A percentile compares a stretch with the other conserved stretches of the same genome.
phyloP scores from a whole-genome alignment of 2,888 invertebrate species.

The Drosophila peninsularis region DNA sequence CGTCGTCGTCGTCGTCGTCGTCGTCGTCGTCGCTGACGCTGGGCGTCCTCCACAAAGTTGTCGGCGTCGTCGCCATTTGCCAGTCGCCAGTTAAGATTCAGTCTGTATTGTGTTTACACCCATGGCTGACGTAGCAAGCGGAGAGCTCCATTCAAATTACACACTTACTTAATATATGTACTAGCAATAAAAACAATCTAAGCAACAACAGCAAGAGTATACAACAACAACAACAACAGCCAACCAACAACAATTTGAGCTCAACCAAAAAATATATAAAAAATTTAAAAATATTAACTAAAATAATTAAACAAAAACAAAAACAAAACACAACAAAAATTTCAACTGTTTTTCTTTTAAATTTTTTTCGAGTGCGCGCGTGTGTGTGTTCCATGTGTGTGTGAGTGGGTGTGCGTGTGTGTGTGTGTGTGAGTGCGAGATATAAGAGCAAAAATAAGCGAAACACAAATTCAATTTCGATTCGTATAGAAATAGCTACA shows the following conservation, averaged over 20 bases:
- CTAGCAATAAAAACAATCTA: constrained; percentile 53
- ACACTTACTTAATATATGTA: constrained; percentile 51
- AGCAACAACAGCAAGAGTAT: constrained; percentile 22
- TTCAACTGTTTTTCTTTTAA: constrained; percentile 48
- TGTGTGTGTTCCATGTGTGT: constrained; percentile 15
- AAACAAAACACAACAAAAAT: constrained; percentile 3
- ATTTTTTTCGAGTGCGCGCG: constrained; percentile 60
- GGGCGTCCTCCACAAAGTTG: constrained; percentile 43
- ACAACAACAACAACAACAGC: neutral
- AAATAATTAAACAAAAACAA: constrained; percentile 18
- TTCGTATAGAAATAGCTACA: constrained; percentile 44
- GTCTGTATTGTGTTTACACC: constrained; percentile 84
- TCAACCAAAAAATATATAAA: constrained; percentile 12
- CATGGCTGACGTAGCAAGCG: constrained; percentile 81
- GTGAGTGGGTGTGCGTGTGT: constrained; percentile 33
- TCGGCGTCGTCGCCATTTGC: constrained; percentile 52
- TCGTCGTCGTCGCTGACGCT: constrained; percentile 34
- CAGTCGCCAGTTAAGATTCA: constrained; percentile 70
- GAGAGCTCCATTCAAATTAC: constrained; percentile 54
- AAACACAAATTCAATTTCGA: constrained; percentile 45
- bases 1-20: constrained; percentile 11
- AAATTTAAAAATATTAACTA: constrained; percentile 1
- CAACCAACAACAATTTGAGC: constrained; percentile 6
- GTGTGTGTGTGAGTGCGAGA: constrained; percentile 9
- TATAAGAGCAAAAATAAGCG: constrained; percentile 14